Base-by-base conservation (phyloP, 2,888 invertebrate species). In the Microchrysa polita region DNA sequence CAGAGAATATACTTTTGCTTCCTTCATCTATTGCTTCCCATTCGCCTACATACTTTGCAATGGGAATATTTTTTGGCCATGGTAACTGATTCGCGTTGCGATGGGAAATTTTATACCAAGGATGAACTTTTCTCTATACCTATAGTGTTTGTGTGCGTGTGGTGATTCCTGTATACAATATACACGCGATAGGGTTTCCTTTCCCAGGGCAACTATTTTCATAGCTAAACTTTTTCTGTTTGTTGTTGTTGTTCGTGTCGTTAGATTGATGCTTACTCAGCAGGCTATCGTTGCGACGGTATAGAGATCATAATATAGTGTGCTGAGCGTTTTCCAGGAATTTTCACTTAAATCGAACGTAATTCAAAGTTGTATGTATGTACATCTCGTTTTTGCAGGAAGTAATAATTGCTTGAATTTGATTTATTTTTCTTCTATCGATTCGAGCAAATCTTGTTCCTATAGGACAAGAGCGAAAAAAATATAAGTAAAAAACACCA, bases 141-240 rank as follows among this genome's bases (percentile, higher is more conserved):
- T n/a, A n/a, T n/a, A n/a, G 57, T 34, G 18, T 55, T 69, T 34
- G 55, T 69, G 69, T 42, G 57, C 40, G 27, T 34, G 27, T 34
- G 27, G 2, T 34, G 55, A 69, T 69, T 57, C 69, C 69, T 57
- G 55, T 34, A 34, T 69, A 42, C 40, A 57, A 69, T 69, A 69
- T 57, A 34, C 7, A 34, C 57, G 55, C 40, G 69, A 69, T 69
- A 69, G 69, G 69, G 69, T 69, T 69, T 69, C 57, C 65, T 69
- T 55, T 69, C 69, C 69, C 69, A 69, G 69, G 69, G 69, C 55
- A 69, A 69, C 69, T 69, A 69, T 69, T 69, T 69, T 69, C 55
- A 55, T 65, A 48, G 48, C 69, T 40, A 18, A 40, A 63, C 34
- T 40, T 40, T 63, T 63, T 63, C 10, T n/a, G n/a, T n/a, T n/a